A percentile compares a stretch with the other conserved stretches of the same genome.
These are phyloP conservation scores for Tetraneura akinire DNA, from an alignment of 1,140 invertebrate genomes.

Conservation along the genomic window DNA sequence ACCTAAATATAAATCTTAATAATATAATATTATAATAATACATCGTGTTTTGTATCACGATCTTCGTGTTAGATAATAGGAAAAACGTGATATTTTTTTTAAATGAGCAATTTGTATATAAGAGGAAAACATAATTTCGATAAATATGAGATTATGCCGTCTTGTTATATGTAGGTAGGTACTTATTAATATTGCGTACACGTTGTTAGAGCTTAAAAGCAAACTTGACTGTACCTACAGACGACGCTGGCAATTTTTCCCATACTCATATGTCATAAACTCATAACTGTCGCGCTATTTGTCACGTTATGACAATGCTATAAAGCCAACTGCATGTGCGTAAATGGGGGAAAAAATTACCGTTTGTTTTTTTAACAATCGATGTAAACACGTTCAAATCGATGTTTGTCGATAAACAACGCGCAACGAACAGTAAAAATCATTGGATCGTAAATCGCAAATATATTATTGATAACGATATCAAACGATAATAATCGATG, in stretches of 20 bases:
- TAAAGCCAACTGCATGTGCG: not conserved
- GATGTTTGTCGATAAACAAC: not conserved
- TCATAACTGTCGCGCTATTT: not conserved
- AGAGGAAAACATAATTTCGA: not conserved
- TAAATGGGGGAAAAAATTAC: not conserved
- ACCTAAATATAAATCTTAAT: not conserved
- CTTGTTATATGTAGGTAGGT: too few relatives aligned
- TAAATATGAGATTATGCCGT: not conserved
- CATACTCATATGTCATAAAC: too few relatives aligned
- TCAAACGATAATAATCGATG: too few relatives aligned
- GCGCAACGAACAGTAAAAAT: too few relatives aligned
- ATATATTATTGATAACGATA: too few relatives aligned
- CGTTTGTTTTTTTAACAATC: not conserved
- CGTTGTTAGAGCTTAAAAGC: not conserved
- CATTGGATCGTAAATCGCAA: too few relatives aligned
- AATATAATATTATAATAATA: too few relatives aligned
- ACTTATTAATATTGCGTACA: not conserved
- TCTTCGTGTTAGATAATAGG: not conserved
- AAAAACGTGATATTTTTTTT: slow-evolving; percentile 19
- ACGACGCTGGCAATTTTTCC: not conserved
- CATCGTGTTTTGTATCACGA: not conserved
- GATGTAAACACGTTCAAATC: not conserved
- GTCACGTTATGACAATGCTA: not conserved
- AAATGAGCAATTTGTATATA: not conserved
- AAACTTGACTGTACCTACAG: not conserved